Evolutionary conservation across 2,888 invertebrate genomes (phyloP).

Genomic region (Plagiodera versicolora): DNA sequence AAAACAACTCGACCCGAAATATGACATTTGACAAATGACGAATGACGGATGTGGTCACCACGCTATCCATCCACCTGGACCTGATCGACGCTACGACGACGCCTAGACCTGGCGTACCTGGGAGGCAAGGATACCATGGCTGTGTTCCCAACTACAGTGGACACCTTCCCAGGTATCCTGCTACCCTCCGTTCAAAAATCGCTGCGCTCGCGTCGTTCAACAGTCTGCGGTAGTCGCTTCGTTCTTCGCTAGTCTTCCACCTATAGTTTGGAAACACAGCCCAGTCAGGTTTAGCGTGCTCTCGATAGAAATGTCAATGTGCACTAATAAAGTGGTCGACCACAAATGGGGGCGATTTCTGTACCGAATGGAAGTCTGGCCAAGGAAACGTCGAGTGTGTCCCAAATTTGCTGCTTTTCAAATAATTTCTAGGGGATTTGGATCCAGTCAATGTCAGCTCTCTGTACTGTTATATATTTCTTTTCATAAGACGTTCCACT

Average conservation of each 20-base stretch:
- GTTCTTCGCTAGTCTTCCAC: slow-evolving; percentile 47
- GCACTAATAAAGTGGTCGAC: slow-evolving; percentile 40
- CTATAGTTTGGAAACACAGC: slow-evolving; percentile 58
- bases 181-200: slow-evolving; percentile 45
- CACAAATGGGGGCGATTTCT: slow-evolving; percentile 35
- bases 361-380: too few species aligned
- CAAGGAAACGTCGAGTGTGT: too few species aligned
- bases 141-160: slow-evolving; percentile 64
- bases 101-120: slow-evolving; percentile 58
- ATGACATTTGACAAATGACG: too few species aligned
- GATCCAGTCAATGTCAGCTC: too few species aligned
- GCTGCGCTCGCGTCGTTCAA: slow-evolving; percentile 38
- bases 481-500: too few species aligned
- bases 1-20: too few species aligned
- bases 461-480: too few species aligned
- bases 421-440: too few species aligned
- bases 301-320: slow-evolving; percentile 39
- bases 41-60: too few species aligned
- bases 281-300: slow-evolving; percentile 49
- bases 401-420: too few species aligned
- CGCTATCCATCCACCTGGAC: too few species aligned
- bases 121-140: slow-evolving; percentile 67
- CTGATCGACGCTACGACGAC: slow-evolving; percentile 28
- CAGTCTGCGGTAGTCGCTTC: slow-evolving; percentile 26
- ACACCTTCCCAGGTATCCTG: slow-evolving; percentile 54